Conservation (phyloP, 2,113 vertebrate species). For the Rhadina sibilatrix region DNA sequence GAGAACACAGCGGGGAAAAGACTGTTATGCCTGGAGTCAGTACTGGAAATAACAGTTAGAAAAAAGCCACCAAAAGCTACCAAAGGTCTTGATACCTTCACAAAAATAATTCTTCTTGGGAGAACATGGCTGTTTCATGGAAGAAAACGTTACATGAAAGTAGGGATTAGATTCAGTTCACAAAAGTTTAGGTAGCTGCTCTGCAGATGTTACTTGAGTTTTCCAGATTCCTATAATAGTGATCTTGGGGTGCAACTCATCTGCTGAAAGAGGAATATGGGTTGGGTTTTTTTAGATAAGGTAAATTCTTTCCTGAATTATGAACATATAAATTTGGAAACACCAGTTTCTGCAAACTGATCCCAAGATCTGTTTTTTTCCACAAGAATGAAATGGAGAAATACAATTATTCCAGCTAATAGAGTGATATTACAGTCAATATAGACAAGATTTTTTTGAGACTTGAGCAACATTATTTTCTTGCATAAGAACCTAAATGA, state of each 20-base stretch:
- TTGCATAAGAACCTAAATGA: neutral
- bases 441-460: neutral
- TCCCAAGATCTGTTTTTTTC: neutral
- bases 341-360: neutral
- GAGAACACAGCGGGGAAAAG: accelerated
- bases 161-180: neutral
- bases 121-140: neutral
- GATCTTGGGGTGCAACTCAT: neutral
- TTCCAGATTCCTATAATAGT: neutral
- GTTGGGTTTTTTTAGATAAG: neutral
- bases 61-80: neutral
- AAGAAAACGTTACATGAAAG: neutral
- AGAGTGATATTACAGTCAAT: neutral
- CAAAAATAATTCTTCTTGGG: neutral
- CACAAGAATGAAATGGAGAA: neutral
- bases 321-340: neutral
- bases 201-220: neutral
- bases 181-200: neutral
- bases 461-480: neutral
- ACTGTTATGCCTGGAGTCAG: neutral
- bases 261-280: neutral
- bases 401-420: neutral
- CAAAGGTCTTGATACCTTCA: neutral
- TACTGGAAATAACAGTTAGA: neutral
- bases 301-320: neutral